phyloP scores from a whole-genome alignment of 1,140 invertebrate species.

The Neodiprion pinetum region DNA sequence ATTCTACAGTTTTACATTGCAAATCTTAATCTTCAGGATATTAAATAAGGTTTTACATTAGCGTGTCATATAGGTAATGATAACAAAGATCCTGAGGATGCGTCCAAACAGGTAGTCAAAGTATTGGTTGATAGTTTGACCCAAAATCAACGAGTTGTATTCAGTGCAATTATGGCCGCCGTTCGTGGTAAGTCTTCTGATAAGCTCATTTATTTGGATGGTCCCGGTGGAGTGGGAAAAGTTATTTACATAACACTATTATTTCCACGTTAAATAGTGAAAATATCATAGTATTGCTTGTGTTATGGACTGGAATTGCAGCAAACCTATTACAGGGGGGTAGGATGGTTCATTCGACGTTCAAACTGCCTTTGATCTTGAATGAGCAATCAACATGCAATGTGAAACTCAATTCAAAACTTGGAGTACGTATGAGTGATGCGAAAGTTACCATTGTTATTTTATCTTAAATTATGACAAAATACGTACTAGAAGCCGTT shows the following conservation, averaged over 20 bases:
- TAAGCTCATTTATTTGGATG: slow-evolving; percentile 34
- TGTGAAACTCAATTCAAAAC: slow-evolving; percentile 16
- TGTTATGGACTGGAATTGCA: slow-evolving; percentile 39
- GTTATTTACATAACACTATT: slow-evolving; percentile 36
- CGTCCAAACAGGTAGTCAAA: slow-evolving; percentile 7
- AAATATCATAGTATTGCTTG: slow-evolving; percentile 15
- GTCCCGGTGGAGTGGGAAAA: slow-evolving; percentile 40
- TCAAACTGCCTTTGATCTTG: slow-evolving; percentile 35
- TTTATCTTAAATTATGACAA: background rate
- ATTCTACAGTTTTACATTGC: slow-evolving; percentile 19
- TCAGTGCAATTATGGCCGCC: background rate
- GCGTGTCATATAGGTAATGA: slow-evolving; percentile 4
- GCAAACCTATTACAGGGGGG: slow-evolving; percentile 38
- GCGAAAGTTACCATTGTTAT: slow-evolving; percentile 16
- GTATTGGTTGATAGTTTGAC: background rate
- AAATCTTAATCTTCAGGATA: slow-evolving; percentile 25
- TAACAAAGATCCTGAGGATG: slow-evolving; percentile 11
- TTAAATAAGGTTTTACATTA: slow-evolving; percentile 16
- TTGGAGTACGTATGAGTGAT: slow-evolving; percentile 14
- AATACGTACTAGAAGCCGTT: slow-evolving; percentile 21
- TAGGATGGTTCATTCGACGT: slow-evolving; percentile 40
- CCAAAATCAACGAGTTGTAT: slow-evolving; percentile 12
- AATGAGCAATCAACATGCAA: slow-evolving; percentile 25
- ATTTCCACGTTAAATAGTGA: slow-evolving; percentile 20
- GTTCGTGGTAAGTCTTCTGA: slow-evolving; percentile 4